phyloP scores from a whole-genome alignment of 2,113 vertebrate species.

The Picathartes gymnocephalus region DNA sequence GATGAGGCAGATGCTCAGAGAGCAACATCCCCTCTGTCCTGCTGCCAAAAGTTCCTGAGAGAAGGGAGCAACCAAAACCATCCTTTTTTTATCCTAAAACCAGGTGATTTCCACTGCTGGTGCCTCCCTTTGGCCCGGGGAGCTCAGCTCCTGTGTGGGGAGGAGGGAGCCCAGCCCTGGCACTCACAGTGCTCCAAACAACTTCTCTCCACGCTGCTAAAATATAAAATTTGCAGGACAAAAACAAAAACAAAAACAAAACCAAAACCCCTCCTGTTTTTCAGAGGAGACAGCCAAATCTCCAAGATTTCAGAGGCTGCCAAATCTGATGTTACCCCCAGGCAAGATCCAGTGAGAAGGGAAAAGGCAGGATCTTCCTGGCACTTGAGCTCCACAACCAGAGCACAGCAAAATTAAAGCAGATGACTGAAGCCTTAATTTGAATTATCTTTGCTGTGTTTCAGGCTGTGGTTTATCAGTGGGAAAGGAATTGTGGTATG shows the following conservation, averaged over 20 bases:
- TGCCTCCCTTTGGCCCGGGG: neutral
- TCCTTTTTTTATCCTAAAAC: neutral
- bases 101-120: neutral
- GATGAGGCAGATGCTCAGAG: neutral
- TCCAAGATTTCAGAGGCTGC: neutral
- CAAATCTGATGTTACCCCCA: neutral
- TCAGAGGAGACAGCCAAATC: neutral
- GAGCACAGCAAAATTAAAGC: neutral
- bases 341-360: neutral
- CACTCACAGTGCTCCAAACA: neutral
- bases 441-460: slow-evolving; percentile 43
- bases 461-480: neutral
- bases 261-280: neutral
- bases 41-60: neutral
- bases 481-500: neutral
- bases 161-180: neutral
- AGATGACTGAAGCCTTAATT: neutral
- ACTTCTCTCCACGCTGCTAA: neutral
- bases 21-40: neutral
- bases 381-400: neutral
- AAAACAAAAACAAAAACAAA: neutral
- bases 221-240: neutral
- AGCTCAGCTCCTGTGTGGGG: neutral
- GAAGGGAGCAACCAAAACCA: neutral
- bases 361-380: neutral